A percentile compares a stretch with the other conserved stretches of the same genome.
These are phyloP conservation scores for Ectemnius continuus DNA, from an alignment of 2,888 invertebrate genomes.

Conservation along the genomic window DNA sequence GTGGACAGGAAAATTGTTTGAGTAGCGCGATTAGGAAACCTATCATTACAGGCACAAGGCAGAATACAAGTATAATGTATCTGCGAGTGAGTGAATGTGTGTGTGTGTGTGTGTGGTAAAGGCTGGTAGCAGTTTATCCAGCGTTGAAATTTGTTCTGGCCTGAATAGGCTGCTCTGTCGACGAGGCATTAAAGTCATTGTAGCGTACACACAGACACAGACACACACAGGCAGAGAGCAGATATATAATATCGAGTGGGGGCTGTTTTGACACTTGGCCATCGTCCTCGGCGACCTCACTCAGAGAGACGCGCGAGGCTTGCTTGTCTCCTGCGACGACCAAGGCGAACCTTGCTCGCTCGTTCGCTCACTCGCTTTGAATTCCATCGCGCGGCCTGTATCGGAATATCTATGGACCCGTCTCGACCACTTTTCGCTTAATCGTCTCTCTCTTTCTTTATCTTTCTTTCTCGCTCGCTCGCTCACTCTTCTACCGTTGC, in stretches of 20 bases:
- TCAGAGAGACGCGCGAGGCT: neutral
- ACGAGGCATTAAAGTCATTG: conserved; percentile 41
- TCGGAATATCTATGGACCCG: conserved; percentile 53
- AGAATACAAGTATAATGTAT: too few species aligned
- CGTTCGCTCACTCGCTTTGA: conserved; percentile 36
- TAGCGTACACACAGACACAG: neutral
- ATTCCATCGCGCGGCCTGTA: conserved; percentile 42
- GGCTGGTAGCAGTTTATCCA: neutral
- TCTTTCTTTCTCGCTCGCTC: conserved; percentile 26
- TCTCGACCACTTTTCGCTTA: conserved; percentile 54
- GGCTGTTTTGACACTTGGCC: conserved; percentile 54
- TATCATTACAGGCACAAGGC: too few species aligned
- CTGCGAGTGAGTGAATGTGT: too few species aligned
- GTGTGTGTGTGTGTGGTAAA: neutral
- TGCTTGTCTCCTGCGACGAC: conserved; percentile 11
- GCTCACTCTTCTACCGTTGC: conserved; percentile 1
- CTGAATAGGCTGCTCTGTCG: conserved; percentile 24
- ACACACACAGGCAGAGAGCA: too few species aligned
- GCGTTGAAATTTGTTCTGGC: conserved; percentile 44
- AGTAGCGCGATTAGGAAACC: too few species aligned
- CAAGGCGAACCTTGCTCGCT: neutral
- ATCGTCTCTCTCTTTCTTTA: conserved; percentile 38
- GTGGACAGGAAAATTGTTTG: too few species aligned
- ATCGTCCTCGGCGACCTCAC: conserved; percentile 18
- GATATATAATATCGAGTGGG: conserved; percentile 2